A percentile compares a stretch with the other conserved stretches of the same genome.
Conservation (phyloP, 1,140 invertebrate species). For the Zeugodacus cucurbitae region DNA sequence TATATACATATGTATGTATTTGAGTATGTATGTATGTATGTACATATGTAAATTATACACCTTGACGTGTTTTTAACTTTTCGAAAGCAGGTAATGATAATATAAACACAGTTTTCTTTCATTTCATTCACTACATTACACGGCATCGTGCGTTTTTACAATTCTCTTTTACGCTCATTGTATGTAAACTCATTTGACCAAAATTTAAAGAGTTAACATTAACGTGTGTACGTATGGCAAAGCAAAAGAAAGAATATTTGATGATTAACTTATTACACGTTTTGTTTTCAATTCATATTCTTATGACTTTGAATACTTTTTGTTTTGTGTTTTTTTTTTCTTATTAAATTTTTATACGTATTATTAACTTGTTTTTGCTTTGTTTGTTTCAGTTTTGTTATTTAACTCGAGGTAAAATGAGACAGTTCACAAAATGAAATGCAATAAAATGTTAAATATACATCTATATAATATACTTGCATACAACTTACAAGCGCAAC, state of each 20-base stretch:
- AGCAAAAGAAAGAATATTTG: background rate
- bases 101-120: background rate
- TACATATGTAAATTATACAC: background rate
- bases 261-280: background rate
- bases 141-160: background rate
- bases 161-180: background rate
- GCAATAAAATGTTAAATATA: background rate
- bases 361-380: conserved; percentile 8
- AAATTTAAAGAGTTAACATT: background rate
- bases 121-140: background rate
- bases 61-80: background rate
- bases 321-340: background rate
- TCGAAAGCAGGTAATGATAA: background rate
- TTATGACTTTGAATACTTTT: background rate
- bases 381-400: background rate
- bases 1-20: background rate
- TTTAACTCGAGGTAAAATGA: background rate
- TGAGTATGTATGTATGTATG: background rate
- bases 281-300: background rate
- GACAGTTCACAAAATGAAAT: conserved; percentile 2
- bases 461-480: background rate
- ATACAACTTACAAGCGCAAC: background rate
- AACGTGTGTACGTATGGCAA: background rate
- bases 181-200: background rate
- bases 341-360: background rate